These are phyloP conservation scores for Chionomys nivalis DNA, from an alignment of 2,113 vertebrate species.

Conservation along the genomic window DNA sequence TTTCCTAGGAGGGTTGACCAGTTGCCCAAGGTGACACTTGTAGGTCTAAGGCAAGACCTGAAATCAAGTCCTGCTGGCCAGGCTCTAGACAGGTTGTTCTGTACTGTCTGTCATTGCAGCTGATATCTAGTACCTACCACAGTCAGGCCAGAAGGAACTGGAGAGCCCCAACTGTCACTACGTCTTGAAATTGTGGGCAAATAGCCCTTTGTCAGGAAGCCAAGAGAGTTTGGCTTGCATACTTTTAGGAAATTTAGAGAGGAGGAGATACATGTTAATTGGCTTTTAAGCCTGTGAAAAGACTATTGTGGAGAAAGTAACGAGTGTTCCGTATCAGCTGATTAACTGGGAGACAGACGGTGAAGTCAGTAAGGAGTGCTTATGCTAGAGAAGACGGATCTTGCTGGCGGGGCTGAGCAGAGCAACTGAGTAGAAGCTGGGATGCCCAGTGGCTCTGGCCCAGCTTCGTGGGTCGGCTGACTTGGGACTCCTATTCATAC, in stretches of 20 bases:
- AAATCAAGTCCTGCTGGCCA: neutral
- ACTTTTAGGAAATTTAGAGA: neutral
- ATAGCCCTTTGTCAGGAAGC: neutral
- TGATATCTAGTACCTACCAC: neutral
- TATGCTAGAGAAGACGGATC: neutral
- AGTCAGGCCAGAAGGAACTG: neutral
- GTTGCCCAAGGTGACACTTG: neutral
- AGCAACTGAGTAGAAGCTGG: neutral
- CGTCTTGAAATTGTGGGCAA: neutral
- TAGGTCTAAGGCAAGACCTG: neutral
- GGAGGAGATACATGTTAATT: neutral
- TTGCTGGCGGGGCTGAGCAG: neutral
- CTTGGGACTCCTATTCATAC: neutral
- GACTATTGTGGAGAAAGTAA: conserved; percentile 11
- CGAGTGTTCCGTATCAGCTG: neutral
- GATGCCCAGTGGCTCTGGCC: neutral
- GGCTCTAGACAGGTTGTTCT: neutral
- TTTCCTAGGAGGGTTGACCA: neutral
- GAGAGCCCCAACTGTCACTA: neutral
- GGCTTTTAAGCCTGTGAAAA: conserved; percentile 8
- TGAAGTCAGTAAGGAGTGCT: neutral
- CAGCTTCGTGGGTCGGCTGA: neutral
- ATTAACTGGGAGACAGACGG: neutral
- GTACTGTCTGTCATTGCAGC: neutral
- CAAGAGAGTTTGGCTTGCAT: neutral